Percentiles rank a stretch among this genome's conserved stretches.
Evolutionary conservation across 2,113 vertebrate species (phyloP).

Genomic region (Hippocampus zosterae): DNA sequence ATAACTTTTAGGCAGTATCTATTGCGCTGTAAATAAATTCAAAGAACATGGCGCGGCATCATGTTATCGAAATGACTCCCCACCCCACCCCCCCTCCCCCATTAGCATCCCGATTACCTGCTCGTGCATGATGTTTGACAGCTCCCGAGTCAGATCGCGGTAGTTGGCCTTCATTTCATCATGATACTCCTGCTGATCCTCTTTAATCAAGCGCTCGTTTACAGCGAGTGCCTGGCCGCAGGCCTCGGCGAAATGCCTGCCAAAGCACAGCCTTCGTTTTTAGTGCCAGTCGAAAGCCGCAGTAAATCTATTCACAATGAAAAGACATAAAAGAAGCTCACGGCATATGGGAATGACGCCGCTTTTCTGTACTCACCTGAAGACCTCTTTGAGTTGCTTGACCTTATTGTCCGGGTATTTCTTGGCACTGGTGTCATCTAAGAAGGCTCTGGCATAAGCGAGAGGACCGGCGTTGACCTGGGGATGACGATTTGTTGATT

Average conservation of each 20-base stretch:
- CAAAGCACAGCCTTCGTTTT: background rate
- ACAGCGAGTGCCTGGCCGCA: conserved; percentile 87
- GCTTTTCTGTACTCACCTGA: conserved; percentile 76
- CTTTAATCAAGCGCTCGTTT: conserved; percentile 93
- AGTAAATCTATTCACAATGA: background rate
- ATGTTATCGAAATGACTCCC: background rate
- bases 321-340: background rate
- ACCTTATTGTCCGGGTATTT: conserved; percentile 97
- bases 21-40: background rate
- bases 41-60: background rate
- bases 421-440: conserved; percentile 90
- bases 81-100: too few relatives aligned
- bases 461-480: conserved; percentile 96
- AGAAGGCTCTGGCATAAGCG: conserved; percentile 92
- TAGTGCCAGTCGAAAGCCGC: background rate
- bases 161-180: conserved; percentile 98
- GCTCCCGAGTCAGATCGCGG: conserved; percentile 87
- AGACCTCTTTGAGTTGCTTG: conserved; percentile 94
- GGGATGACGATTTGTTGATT: background rate
- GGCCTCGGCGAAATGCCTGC: conserved; percentile 93
- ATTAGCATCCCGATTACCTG: conserved; percentile 61
- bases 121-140: conserved; percentile 94
- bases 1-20: background rate
- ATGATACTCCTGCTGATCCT: conserved; percentile 96
- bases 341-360: background rate